These are phyloP conservation scores for Olivierus martensii DNA, from an alignment of 1,140 invertebrate genomes.

Conservation along the genomic window DNA sequence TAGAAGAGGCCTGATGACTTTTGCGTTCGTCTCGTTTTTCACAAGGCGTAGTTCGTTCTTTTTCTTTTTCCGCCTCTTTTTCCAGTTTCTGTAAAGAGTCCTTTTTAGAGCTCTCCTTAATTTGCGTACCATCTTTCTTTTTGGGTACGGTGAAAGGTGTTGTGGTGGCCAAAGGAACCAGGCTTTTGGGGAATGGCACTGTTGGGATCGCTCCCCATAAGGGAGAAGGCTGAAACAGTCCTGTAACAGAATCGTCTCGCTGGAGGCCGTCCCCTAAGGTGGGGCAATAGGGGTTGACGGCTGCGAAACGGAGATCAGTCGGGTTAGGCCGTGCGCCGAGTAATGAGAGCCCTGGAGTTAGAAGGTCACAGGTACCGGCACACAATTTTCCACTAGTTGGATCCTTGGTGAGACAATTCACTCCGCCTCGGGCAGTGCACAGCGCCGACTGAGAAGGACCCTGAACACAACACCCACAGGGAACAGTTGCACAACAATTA, in stretches of 20 bases:
- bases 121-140: constrained; percentile 1
- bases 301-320: background rate
- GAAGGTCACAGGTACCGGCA: constrained; percentile 3
- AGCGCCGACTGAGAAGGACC: constrained; percentile 11
- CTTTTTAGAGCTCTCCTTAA: background rate
- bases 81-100: background rate
- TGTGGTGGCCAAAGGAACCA: background rate
- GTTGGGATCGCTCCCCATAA: constrained; percentile 7
- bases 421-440: constrained; percentile 6
- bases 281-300: background rate
- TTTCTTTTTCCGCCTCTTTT: background rate
- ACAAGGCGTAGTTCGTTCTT: background rate
- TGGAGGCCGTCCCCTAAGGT: background rate
- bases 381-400: constrained; percentile 6
- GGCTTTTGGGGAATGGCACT: too few species aligned
- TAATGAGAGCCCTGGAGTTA: constrained; percentile 2
- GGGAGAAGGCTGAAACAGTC: background rate
- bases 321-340: constrained; percentile 11
- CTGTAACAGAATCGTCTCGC: background rate
- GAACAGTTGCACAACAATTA: constrained; percentile 5
- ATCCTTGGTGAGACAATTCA: constrained; percentile 9
- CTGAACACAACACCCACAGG: constrained; percentile 16
- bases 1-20: background rate
- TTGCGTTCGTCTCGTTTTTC: background rate
- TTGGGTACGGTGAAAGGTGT: constrained; percentile 15